Evolutionary conservation across 1,140 invertebrate genomes (phyloP).

Genomic region (Caenorhabditis elegans): DNA sequence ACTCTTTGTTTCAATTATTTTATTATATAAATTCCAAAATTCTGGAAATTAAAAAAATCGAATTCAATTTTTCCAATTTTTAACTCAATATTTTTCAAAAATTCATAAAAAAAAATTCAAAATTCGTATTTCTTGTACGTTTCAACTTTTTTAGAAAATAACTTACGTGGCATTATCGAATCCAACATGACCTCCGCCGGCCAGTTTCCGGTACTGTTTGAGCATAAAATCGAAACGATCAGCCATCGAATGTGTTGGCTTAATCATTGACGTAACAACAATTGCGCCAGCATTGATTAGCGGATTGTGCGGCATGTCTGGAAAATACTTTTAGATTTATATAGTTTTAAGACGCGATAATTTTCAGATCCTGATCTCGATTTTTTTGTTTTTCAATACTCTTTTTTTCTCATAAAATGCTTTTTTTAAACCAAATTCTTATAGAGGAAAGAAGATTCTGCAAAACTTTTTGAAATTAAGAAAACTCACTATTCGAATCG

Average conservation of each 20-base stretch:
- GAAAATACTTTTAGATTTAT: background rate
- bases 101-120: too few relatives aligned
- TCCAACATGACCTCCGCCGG: constrained; percentile 70
- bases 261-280: constrained; percentile 82
- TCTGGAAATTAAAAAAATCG: too few relatives aligned
- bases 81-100: too few relatives aligned
- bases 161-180: constrained; percentile 43
- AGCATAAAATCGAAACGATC: constrained; percentile 65
- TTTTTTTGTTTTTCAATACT: background rate
- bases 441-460: background rate
- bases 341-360: too few relatives aligned
- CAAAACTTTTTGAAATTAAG: background rate
- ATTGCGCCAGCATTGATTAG: constrained; percentile 99
- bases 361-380: too few relatives aligned
- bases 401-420: background rate
- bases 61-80: too few relatives aligned
- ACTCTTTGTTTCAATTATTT: too few relatives aligned
- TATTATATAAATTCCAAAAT: too few relatives aligned
- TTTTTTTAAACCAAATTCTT: too few relatives aligned
- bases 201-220: constrained; percentile 72
- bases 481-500: constrained; percentile 79
- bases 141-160: too few relatives aligned
- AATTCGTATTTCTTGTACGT: too few relatives aligned
- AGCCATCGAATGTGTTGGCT: constrained; percentile 66
- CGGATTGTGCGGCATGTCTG: constrained; percentile 95